Base-by-base conservation (phyloP, 2,113 vertebrate genomes). In the Trematocara marginatum region DNA sequence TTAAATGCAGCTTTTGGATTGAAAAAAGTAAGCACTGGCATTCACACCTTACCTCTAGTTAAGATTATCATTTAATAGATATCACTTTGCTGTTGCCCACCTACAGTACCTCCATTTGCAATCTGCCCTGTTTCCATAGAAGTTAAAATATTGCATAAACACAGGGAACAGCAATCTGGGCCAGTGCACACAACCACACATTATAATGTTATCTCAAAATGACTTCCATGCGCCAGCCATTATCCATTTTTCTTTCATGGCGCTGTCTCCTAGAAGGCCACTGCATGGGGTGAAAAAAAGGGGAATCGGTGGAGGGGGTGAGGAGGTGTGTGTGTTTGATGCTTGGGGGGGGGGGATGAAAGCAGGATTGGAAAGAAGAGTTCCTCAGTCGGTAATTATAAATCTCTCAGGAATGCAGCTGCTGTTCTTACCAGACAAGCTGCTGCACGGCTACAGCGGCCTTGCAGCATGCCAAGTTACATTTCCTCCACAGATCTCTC, bases 371-470 rank as follows among this genome's bases (percentile, higher is more conserved):
- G 84, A 94, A 82, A 89, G 90, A 93, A 81, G 85, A 93, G 91
- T 91, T 94, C 79, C 85, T 92, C 69, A 78, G 88, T 92, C 18
- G 86, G 93, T 94, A 95, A 96, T 96, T 95, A 95, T 96, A 91
- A 94, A 94, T 95, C 93, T 88, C 88, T 93, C 78, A 94, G 95
- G 96, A 96, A 96, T 96, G 95, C 82, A 80, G 92, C 82, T 81
- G 57, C 90, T 88, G 90, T 88, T 93, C 89, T 92, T 85, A 87
- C 57, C 79, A 93, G 92, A 91, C 95, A 95, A 93, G 95, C 95
- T 88, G 92, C 94, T 95, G 94, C 96, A 95, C 8, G 93, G 93
- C 93, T 91, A 16, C 81, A 80, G 29, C 45, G 18, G 85, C 84
- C 84, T 86, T n/a, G 23, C 82, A 86, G 86, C 59, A 71, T 45